phyloP scores from a whole-genome alignment of 2,797 vertebrate genomes.

The Chloroceryle amazona region DNA sequence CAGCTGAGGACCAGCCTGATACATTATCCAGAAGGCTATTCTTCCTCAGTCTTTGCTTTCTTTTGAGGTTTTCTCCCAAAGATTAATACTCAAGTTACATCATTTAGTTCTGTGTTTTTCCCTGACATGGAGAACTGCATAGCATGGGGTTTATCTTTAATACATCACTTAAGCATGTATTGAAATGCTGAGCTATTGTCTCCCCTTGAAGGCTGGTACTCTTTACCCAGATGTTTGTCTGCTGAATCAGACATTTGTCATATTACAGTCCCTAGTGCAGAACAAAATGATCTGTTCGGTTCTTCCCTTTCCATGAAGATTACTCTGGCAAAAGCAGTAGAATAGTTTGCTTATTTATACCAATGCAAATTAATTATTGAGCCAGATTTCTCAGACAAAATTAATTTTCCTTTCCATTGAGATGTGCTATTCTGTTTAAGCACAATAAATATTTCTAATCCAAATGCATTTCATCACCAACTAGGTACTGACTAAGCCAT shows the following conservation, averaged over 20 bases:
- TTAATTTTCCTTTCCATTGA: not conserved
- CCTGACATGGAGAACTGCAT: not conserved
- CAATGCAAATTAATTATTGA: not conserved
- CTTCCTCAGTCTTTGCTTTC: not conserved
- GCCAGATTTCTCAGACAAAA: not conserved
- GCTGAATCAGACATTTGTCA: not conserved
- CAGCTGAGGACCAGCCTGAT: not conserved
- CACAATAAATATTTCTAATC: not conserved
- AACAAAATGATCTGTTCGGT: not conserved
- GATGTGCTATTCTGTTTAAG: not conserved
- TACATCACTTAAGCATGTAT: not conserved
- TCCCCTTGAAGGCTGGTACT: not conserved
- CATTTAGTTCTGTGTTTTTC: not conserved
- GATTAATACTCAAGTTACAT: not conserved
- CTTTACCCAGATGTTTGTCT: not conserved
- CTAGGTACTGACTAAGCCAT: not conserved
- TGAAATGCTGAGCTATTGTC: not conserved
- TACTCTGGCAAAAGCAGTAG: not conserved
- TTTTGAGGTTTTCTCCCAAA: not conserved
- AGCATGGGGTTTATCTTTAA: not conserved
- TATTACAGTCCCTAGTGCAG: not conserved
- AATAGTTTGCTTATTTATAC: not conserved
- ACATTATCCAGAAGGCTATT: not conserved
- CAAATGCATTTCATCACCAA: not conserved
- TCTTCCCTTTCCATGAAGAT: not conserved